phyloP scores from a whole-genome alignment of 2,113 vertebrate genomes.

The Sylvilagus bachmani region DNA sequence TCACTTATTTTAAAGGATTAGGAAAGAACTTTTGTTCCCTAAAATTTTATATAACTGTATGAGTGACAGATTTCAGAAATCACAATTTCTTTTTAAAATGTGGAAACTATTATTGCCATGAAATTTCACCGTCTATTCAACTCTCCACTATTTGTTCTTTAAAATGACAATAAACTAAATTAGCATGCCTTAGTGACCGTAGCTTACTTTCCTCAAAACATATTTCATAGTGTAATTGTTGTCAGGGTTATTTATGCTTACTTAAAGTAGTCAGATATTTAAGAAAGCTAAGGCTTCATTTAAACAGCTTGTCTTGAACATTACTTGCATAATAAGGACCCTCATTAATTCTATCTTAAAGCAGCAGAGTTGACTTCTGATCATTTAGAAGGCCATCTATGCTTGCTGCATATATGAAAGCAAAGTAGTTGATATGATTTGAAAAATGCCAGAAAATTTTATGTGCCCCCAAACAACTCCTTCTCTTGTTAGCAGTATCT shows the following conservation, averaged over 20 bases:
- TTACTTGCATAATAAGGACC: slow-evolving; percentile 10
- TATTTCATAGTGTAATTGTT: not conserved
- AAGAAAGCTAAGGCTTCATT: slow-evolving; percentile 8
- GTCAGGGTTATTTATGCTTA: slow-evolving; percentile 35
- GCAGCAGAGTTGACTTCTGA: not conserved
- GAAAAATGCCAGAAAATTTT: not conserved
- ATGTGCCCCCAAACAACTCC: not conserved
- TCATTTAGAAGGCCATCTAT: slow-evolving; percentile 5
- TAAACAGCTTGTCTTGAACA: not conserved
- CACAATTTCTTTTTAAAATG: slow-evolving; percentile 22
- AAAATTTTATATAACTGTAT: slow-evolving; percentile 7
- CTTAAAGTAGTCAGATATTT: slow-evolving; percentile 4
- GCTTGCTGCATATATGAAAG: not conserved
- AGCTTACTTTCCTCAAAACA: slow-evolving; percentile 20
- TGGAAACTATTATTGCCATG: not conserved
- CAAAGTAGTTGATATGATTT: slow-evolving; percentile 1
- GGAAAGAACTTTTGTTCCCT: slow-evolving; percentile 14
- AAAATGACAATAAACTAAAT: not conserved
- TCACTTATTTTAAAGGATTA: slow-evolving; percentile 46
- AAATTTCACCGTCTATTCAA: not conserved
- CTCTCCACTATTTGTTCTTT: slow-evolving; percentile 5
- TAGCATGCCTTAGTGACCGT: not conserved
- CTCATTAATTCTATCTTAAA: slow-evolving; percentile 43
- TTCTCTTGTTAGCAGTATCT: slow-evolving; percentile 11
- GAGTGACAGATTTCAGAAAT: slow-evolving; percentile 45